Percentiles rank a stretch among this genome's conserved stretches.
These are phyloP conservation scores for Neoniphon sammara DNA, from an alignment of 2,797 vertebrate species.

Conservation along the genomic window DNA sequence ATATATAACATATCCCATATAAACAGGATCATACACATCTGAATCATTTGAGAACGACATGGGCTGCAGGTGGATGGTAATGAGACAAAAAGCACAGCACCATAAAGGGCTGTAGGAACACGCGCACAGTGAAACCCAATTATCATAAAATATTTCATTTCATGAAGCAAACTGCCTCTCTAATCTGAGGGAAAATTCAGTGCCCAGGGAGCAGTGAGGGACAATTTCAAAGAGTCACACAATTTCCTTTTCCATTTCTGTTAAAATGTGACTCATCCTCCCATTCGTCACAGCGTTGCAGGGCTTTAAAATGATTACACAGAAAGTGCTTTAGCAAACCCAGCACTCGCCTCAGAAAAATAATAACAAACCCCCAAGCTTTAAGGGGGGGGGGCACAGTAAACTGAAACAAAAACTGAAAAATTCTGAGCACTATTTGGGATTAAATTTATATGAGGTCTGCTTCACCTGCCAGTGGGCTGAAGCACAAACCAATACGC, in stretches of 20 bases:
- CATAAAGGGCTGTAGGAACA: slow-evolving; percentile 48
- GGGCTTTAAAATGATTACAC: slow-evolving; percentile 64
- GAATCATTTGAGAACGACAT: slow-evolving; percentile 21
- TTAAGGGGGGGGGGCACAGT: slow-evolving; percentile 20
- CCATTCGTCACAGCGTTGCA: slow-evolving; percentile 57
- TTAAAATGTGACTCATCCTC: slow-evolving; percentile 68
- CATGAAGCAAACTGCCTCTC: slow-evolving; percentile 47
- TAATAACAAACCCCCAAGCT: slow-evolving; percentile 42
- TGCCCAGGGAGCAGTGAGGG: slow-evolving; percentile 33
- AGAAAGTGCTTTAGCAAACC: slow-evolving; percentile 46
- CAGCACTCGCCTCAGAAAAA: slow-evolving; percentile 40
- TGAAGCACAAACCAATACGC: slow-evolving; percentile 16
- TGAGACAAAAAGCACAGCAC: slow-evolving; percentile 28
- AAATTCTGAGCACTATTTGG: slow-evolving; percentile 43
- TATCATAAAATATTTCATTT: slow-evolving; percentile 60
- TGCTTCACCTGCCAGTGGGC: slow-evolving; percentile 29
- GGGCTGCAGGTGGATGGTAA: slow-evolving; percentile 37
- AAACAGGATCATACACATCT: slow-evolving; percentile 6
- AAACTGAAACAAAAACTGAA: slow-evolving; percentile 33
- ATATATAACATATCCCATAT: slow-evolving; percentile 3
- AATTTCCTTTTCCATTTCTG: slow-evolving; percentile 53
- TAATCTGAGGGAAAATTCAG: slow-evolving; percentile 45
- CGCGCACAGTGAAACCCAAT: slow-evolving; percentile 35
- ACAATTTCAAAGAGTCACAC: slow-evolving; percentile 56
- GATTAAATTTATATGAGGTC: slow-evolving; percentile 10